phyloP scores from a whole-genome alignment of 2,888 invertebrate genomes.

The Eudasyphora cyanicolor region DNA sequence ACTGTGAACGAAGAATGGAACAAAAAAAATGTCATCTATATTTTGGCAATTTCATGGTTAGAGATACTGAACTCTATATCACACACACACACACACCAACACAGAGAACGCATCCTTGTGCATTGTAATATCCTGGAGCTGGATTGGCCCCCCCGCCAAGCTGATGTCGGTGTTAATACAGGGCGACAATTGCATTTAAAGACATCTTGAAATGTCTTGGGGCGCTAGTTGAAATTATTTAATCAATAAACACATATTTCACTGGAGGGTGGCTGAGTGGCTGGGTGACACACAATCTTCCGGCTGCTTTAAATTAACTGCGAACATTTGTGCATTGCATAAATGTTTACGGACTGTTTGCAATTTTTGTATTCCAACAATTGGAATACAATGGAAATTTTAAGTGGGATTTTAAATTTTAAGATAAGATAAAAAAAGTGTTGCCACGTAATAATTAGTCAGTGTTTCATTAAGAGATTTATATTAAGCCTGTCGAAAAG shows the following conservation, averaged over 20 bases:
- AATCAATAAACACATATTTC: neutral
- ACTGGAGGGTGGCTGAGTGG: neutral
- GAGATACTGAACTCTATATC: neutral
- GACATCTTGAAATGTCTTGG: neutral
- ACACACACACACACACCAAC: neutral
- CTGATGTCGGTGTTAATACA: constrained; percentile 3
- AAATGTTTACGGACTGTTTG: no score
- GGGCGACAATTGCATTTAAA: constrained; percentile 10
- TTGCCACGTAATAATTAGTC: no score
- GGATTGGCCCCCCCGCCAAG: neutral
- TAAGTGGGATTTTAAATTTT: no score
- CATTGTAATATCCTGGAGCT: constrained; percentile 1
- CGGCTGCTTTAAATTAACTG: no score
- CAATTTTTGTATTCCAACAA: no score
- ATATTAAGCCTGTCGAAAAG: no score
- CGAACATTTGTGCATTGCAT: no score
- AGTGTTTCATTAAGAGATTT: no score
- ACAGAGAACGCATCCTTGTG: neutral
- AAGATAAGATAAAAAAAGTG: no score
- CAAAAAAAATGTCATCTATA: neutral
- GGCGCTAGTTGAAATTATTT: neutral
- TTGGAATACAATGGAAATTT: no score
- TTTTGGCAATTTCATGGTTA: neutral
- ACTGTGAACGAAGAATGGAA: neutral
- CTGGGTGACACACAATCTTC: neutral